These are phyloP conservation scores for Equus quagga DNA, from an alignment of 2,113 vertebrate genomes.

Conservation along the genomic window DNA sequence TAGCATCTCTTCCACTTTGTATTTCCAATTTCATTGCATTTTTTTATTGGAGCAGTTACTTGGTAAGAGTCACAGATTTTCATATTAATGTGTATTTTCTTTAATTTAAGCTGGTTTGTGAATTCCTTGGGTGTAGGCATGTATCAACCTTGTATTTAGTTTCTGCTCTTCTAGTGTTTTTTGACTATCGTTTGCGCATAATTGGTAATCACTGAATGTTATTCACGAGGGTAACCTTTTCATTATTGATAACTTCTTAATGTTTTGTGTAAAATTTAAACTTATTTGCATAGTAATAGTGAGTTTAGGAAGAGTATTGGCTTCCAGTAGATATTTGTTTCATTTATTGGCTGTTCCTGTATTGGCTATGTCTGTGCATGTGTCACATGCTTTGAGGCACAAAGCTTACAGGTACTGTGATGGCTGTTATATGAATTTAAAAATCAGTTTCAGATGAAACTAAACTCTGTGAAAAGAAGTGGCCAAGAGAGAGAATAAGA, in stretches of 20 bases:
- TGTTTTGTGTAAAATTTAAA: constrained; percentile 34
- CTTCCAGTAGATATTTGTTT: background rate
- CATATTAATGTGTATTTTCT: background rate
- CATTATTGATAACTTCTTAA: background rate
- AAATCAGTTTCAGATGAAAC: constrained; percentile 27
- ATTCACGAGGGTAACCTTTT: background rate
- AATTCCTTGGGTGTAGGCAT: background rate
- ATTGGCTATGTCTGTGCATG: background rate
- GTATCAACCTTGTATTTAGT: background rate
- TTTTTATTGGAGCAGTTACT: background rate
- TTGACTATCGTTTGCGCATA: background rate
- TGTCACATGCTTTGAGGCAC: constrained; percentile 22
- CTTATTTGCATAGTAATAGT: constrained; percentile 1
- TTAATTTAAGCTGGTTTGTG: background rate
- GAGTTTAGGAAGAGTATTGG: background rate
- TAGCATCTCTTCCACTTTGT: background rate
- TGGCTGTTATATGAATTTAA: background rate
- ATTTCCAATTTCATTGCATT: background rate
- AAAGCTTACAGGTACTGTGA: constrained; percentile 4
- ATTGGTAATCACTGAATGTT: constrained; percentile 25
- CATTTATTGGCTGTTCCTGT: background rate
- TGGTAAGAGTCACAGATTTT: constrained; percentile 16
- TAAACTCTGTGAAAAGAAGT: background rate
- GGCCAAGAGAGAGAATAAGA: background rate
- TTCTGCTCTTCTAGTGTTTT: constrained; percentile 23